A percentile compares a stretch with the other conserved stretches of the same genome.
Evolutionary conservation across 2,888 invertebrate species (phyloP).

Genomic region (Polydrusus pterygomalis): DNA sequence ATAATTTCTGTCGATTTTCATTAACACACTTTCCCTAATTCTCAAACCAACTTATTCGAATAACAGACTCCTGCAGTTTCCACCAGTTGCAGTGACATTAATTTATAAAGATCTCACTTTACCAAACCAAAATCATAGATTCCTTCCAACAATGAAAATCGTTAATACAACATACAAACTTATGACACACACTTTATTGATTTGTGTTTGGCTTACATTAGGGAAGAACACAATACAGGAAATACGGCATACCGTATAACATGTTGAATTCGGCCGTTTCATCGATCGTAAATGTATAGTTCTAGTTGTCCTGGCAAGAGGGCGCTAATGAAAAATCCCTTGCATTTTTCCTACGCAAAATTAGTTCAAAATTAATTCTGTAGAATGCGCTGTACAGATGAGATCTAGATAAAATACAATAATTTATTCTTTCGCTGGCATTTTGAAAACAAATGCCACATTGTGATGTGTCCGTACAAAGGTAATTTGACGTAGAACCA

Average conservation of each 20-base stretch:
- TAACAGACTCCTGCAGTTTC: no score
- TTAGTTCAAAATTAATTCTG: neutral
- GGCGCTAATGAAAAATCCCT: neutral
- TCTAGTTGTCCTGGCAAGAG: slow-evolving; percentile 1
- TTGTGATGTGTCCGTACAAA: no score
- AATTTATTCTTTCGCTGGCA: no score
- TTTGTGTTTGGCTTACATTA: neutral
- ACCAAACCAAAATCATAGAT: neutral
- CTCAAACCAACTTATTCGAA: no score
- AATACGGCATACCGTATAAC: neutral
- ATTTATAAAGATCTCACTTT: neutral
- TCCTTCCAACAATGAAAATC: neutral
- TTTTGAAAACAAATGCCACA: no score
- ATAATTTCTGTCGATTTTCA: no score
- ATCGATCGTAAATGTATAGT: slow-evolving; percentile 9
- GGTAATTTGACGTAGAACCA: no score
- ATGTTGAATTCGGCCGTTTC: neutral
- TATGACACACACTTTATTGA: slow-evolving; percentile 1
- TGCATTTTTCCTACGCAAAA: neutral
- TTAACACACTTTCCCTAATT: no score
- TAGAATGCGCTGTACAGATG: neutral
- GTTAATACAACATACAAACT: neutral
- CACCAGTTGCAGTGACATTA: no score
- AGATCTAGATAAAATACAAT: no score
- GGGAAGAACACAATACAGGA: neutral